phyloP scores from a whole-genome alignment of 2,888 invertebrate species.

The Gymnoscelis rufifasciata region DNA sequence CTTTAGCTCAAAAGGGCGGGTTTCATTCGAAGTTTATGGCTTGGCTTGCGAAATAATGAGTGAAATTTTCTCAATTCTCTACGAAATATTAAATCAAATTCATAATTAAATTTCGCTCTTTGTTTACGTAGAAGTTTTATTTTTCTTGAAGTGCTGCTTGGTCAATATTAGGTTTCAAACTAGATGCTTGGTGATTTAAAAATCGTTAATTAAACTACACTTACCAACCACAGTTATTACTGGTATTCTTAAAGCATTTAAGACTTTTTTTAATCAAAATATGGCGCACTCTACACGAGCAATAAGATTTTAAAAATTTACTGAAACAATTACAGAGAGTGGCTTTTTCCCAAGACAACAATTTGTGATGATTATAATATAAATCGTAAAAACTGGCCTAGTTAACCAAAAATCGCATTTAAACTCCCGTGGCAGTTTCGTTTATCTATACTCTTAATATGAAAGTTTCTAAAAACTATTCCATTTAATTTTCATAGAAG shows the following conservation, averaged over 20 bases:
- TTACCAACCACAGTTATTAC: too few relatives aligned
- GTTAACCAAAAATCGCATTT: too few relatives aligned
- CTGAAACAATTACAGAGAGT: too few relatives aligned
- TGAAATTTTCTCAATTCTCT: slow-evolving; percentile 37
- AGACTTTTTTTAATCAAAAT: too few relatives aligned
- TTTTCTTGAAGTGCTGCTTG: slow-evolving; percentile 9
- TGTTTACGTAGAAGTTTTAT: slow-evolving; percentile 20
- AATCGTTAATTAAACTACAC: too few relatives aligned
- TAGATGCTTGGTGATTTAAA: neutral
- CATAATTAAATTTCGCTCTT: slow-evolving; percentile 29
- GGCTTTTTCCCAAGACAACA: too few relatives aligned
- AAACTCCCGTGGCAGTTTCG: neutral
- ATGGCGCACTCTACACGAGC: too few relatives aligned
- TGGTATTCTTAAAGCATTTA: too few relatives aligned
- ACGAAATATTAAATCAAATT: slow-evolving; percentile 32
- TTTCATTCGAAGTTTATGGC: slow-evolving; percentile 36
- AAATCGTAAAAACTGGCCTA: too few relatives aligned
- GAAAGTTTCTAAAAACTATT: slow-evolving; percentile 5
- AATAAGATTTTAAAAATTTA: too few relatives aligned
- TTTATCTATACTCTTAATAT: neutral
- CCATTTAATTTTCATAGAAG: slow-evolving; percentile 11
- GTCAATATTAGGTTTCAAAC: neutral
- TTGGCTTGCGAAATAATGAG: slow-evolving; percentile 39
- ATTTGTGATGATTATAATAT: too few relatives aligned
- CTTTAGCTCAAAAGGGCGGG: slow-evolving; percentile 34